phyloP scores from a whole-genome alignment of 2,113 vertebrate genomes.

The Corythornis cristatus region DNA sequence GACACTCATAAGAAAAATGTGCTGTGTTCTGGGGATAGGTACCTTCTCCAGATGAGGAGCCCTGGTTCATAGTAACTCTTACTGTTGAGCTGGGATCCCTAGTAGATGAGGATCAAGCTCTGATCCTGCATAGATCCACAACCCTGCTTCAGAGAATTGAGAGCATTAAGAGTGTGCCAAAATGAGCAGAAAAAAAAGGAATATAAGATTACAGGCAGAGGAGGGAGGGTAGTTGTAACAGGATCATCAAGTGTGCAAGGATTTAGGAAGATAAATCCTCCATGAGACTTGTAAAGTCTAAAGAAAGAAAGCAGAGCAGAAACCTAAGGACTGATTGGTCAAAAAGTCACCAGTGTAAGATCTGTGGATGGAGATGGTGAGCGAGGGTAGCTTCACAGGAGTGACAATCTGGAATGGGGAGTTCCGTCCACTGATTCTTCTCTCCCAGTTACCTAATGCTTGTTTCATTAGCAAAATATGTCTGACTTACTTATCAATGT shows the following conservation, averaged over 20 bases:
- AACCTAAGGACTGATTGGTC: background rate
- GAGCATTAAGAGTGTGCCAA: fast-evolving
- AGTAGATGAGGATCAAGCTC: background rate
- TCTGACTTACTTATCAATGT: background rate
- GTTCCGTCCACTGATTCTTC: background rate
- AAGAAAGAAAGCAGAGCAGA: background rate
- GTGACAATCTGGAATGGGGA: background rate
- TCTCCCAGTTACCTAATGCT: background rate
- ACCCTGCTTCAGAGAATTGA: background rate
- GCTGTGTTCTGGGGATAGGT: background rate
- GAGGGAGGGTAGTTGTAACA: background rate
- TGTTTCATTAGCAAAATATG: background rate
- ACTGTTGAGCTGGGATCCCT: background rate
- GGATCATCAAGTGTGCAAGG: background rate
- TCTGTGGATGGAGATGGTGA: background rate
- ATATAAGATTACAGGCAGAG: background rate
- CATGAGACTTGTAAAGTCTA: background rate
- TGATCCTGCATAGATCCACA: background rate
- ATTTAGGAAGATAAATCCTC: background rate
- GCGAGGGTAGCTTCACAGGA: background rate
- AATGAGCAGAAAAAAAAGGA: background rate
- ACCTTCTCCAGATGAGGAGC: fast-evolving
- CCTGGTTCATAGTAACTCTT: background rate
- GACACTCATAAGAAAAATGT: background rate
- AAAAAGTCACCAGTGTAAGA: background rate